phyloP scores from a whole-genome alignment of 2,888 invertebrate genomes.

The Platypus cylindrus region DNA sequence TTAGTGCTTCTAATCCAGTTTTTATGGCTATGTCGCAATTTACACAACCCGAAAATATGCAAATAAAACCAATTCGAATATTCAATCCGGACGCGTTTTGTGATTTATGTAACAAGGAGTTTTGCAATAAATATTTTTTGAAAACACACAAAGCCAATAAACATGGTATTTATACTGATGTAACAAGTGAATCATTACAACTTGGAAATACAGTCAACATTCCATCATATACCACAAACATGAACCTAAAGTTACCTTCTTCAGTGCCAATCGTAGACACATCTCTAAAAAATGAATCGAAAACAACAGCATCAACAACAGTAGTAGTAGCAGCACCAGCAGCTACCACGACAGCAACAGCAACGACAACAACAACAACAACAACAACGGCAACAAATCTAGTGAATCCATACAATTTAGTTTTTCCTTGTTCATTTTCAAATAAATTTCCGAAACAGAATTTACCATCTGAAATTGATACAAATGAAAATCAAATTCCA shows the following conservation, averaged over 20 bases:
- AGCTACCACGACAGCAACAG: no score
- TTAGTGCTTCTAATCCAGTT: slow-evolving; percentile 31
- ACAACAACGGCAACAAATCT: slow-evolving; percentile 21
- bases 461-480: slow-evolving; percentile 22
- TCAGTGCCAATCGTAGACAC: slow-evolving; percentile 29
- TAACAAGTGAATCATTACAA: slow-evolving; percentile 22
- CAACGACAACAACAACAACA: no score
- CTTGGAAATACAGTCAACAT: slow-evolving; percentile 25
- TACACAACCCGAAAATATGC: slow-evolving; percentile 28
- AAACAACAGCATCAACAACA: no score
- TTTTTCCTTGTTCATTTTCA: slow-evolving; percentile 61
- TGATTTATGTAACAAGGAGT: slow-evolving; percentile 95
- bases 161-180: slow-evolving; percentile 70
- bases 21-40: slow-evolving; percentile 34
- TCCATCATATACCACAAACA: slow-evolving; percentile 27
- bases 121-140: slow-evolving; percentile 96
- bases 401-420: slow-evolving; percentile 45
- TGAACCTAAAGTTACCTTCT: slow-evolving; percentile 27
- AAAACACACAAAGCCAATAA: slow-evolving; percentile 97
- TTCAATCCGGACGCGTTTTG: slow-evolving; percentile 97
- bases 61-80: slow-evolving; percentile 56
- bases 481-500: slow-evolving; percentile 8
- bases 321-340: no score
- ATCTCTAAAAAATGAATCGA: slow-evolving; percentile 26
- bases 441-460: slow-evolving; percentile 47